Evolutionary conservation across 64 coral and sea anemone genomes (phyloP).

Genomic region (Montipora sp.): DNA sequence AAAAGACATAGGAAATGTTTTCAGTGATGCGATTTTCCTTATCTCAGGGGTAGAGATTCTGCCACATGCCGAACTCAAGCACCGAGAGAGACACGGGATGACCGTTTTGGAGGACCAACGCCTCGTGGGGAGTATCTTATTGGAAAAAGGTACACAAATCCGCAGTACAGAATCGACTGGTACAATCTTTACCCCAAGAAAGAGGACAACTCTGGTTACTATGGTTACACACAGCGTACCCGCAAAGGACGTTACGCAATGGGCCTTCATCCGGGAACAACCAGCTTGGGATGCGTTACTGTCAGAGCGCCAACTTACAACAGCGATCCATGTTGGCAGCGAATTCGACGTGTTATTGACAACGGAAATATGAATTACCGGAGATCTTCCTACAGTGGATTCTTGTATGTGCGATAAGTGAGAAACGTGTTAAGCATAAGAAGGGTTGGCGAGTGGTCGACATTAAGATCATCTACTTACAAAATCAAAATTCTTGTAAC

Average conservation of each 20-base stretch:
- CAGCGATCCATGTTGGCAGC: slow-evolving; percentile 54
- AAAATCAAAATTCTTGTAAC: no score
- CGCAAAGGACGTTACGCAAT: slow-evolving; percentile 37
- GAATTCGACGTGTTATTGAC: slow-evolving; percentile 46
- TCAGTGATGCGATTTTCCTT: background rate
- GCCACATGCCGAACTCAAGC: background rate
- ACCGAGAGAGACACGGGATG: background rate
- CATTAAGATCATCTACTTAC: background rate
- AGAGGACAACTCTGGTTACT: slow-evolving; percentile 79
- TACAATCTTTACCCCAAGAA: slow-evolving; percentile 69
- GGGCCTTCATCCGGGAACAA: slow-evolving; percentile 50
- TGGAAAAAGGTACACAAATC: background rate
- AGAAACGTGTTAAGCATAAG: background rate
- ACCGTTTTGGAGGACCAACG: background rate
- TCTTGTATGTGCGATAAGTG: slow-evolving; percentile 54
- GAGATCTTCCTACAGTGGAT: slow-evolving; percentile 43
- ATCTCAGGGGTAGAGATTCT: background rate
- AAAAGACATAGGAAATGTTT: background rate
- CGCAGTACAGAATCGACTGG: slow-evolving; percentile 54
- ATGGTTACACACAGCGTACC: slow-evolving; percentile 40
- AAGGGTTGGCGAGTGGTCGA: background rate
- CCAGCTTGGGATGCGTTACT: slow-evolving; percentile 64
- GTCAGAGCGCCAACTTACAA: slow-evolving; percentile 42
- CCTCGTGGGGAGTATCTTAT: slow-evolving; percentile 17
- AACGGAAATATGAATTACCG: slow-evolving; percentile 58